Base-by-base conservation (phyloP, 2,113 vertebrate genomes). In the Odobenus rosmarus region DNA sequence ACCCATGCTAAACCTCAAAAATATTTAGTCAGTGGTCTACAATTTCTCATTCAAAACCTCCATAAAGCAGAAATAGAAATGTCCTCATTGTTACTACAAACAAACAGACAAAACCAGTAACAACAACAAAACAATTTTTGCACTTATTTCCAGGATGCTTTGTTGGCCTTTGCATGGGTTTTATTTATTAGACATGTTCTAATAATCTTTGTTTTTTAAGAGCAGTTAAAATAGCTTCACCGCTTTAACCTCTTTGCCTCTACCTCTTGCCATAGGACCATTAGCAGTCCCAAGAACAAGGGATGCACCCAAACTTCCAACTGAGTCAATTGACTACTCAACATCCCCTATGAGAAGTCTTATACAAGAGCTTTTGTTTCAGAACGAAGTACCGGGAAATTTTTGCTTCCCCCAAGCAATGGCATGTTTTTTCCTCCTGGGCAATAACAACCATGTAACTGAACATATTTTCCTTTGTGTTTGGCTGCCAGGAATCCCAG, bases 381-480 rank as follows among this genome's bases (percentile, higher is more conserved):
- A 80, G 76, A 92, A 88, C 5, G 51, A 90, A 82, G 89, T 86
- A n/a, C 88, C 72, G 95, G 85, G 71, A 95, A 97, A 86, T 76
- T 71, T 92, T 96, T 92, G 36, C 79, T 96, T 64, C 28, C 53
- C 24, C 3, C 19, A 76, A 93, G 84, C 53, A 90, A 87, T 76
- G 51, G 72, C 59, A 90, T 76, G 19, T 71, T 96, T 96, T 97
- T 42, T 39, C 49, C 39, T 85, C 82, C 42, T 67, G 33, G 51
- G 84, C 33, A 90, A 51, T 81, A 59, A 95, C 36, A 96, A 53
- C 19, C 80, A 77, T 88, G 46, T 72, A 36, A 95, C 31, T 81
- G 85, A 90, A 64, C 69, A 55, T 69, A 97, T 77, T 96, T 97
- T 91, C 46, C 80, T 97, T 89, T 96, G 46, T 87, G 21, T 96